Evolutionary conservation across 2,888 invertebrate species (phyloP), one percentile per base, ranked within the genome.

Genomic region (Drosophila parthenogenetica): DNA sequence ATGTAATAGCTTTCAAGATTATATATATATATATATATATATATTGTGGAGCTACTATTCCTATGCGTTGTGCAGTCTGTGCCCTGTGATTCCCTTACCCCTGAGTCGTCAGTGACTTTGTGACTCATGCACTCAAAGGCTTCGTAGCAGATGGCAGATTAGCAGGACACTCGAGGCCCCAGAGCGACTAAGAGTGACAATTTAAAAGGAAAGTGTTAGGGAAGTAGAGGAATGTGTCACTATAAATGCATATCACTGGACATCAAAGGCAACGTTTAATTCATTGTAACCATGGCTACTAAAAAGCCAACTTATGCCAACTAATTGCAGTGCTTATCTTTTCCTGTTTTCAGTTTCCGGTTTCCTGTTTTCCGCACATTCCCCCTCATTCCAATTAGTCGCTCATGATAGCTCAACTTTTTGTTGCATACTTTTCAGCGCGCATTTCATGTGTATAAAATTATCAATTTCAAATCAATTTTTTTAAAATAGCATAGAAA

Each of bases 1-100:
- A 60, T 75, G 63, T 77, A 75, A 77, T 68, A 59, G 78, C 75
- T 75, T 39, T 42, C 32, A 73, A 75, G 73, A 75, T 77, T 77
- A 73, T 73, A 77, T 63, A 29, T 8, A 25, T 25, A 1, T 25
- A 75, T 77, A 7, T 7, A 7, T 7, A 29, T 73, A 73, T 73
- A 73, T 63, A 48, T 71, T 46, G 48, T 39, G 16, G 11, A 40
- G 25, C 13, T 40, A 19, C 35, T 35, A 35, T 3, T 35, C 17
- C 11, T 19, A 40, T 51, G 51, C 51, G 14, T 42, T 53, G n/a
- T 14, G 35, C 45, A n/a, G n/a, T 11, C 35, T 22, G 8, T 37
- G 45, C 17, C 45, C 35, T 35, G 11, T 11, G 14, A 49, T 29
- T 48, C 32, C 16, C 14, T 2, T 8, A 16, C 14, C 17, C 16